Base-by-base conservation (phyloP, 23 tunicate species). In the Halocynthia roretzi region DNA sequence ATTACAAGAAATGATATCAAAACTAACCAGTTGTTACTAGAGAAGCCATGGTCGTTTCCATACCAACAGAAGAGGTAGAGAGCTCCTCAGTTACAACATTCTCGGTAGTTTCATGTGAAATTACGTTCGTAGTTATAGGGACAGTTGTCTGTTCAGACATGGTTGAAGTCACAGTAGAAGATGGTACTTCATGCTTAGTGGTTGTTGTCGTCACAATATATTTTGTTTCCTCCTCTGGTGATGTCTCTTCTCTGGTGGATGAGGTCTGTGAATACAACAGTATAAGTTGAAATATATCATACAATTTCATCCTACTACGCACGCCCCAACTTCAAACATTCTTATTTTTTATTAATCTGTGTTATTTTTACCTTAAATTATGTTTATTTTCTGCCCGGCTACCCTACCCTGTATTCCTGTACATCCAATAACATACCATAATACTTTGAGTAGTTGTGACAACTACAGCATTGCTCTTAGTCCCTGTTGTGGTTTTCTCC, bases 401-500 rank as follows among this genome's bases (percentile, higher is more conserved):
- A n/a, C n/a, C n/a, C n/a, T n/a, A n/a, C n/a, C n/a, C n/a, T n/a
- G n/a, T n/a, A n/a, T n/a, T n/a, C 44, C 44, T 4, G 44, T 31
- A 31, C 44, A 0, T 31, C 44, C 44, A 1, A 31, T 31, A 31
- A 4, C 44, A 0, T 31, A 31, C 44, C 44, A 31, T 31, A 31
- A 31, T 31, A 31, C 44, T 74, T 64, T 74, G 31, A 8, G 78
- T 54, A 12, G 62, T 74, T 62, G 62, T 74, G 19, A 80, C 81
- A 44, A 75, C 77, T 66, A 53, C 86, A 0, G 72, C 75, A 44
- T 83, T 67, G 50, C 84, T 82, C 48, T 49, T 53, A 50, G 69
- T 49, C 60, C 56, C 78, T 20, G 63, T 80, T 8, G 82, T 78
- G n/a, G 92, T 86, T 53, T 87, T 86, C n/a, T 50, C 57, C 1